Conservation (phyloP, 2,113 vertebrate species). For the Eubucco bourcierii region DNA sequence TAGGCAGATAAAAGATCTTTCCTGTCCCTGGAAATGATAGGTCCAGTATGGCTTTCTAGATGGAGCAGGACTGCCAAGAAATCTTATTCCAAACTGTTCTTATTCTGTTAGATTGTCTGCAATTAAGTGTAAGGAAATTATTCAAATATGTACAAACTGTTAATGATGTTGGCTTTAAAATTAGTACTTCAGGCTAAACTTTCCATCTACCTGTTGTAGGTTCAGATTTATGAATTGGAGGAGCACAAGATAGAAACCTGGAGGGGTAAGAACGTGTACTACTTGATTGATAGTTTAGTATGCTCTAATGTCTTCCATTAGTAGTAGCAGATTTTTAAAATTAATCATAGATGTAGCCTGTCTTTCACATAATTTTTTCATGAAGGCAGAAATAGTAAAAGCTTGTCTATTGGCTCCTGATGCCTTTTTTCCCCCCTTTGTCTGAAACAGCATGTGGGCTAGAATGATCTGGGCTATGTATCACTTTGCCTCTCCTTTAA, state of each 20-base stretch:
- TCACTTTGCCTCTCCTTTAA: accelerated
- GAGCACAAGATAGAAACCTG: slow-evolving; percentile 98
- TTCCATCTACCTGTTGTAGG: slow-evolving; percentile 73
- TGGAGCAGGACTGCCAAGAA: background rate
- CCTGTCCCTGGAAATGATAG: background rate
- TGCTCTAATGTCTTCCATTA: background rate
- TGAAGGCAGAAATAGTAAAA: background rate
- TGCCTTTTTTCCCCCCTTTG: background rate
- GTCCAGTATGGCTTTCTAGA: background rate
- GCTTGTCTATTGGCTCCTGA: background rate
- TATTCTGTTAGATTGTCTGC: background rate
- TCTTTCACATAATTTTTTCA: background rate
- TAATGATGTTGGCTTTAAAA: background rate
- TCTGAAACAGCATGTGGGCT: background rate
- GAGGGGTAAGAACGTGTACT: slow-evolving; percentile 83
- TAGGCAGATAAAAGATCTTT: background rate
- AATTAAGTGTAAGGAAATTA: background rate
- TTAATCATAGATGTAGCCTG: background rate
- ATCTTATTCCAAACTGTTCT: background rate
- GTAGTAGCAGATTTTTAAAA: background rate
- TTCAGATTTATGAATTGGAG: slow-evolving; percentile 98
- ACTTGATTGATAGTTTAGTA: background rate
- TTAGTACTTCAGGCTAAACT: background rate
- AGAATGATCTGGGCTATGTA: background rate
- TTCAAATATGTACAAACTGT: background rate